These are phyloP conservation scores for Ateles fusciceps DNA, from an alignment of 2,797 vertebrate species.

Conservation along the genomic window DNA sequence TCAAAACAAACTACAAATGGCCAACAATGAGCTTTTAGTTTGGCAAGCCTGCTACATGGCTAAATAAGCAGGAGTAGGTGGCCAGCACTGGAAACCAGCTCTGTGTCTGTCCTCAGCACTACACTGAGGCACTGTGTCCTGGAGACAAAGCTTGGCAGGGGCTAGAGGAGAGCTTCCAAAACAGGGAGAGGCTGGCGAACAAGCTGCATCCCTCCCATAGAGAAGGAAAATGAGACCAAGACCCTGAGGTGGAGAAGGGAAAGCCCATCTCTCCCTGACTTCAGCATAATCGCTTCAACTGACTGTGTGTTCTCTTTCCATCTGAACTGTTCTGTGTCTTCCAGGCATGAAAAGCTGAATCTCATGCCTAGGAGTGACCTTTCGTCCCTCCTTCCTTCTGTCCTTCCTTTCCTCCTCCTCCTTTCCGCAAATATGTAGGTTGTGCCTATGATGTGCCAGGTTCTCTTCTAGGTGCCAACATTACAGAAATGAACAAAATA, in stretches of 20 bases:
- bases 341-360: background rate
- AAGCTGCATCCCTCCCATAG: background rate
- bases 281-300: background rate
- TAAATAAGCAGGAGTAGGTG: background rate
- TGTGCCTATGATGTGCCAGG: background rate
- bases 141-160: background rate
- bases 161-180: background rate
- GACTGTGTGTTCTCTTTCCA: background rate
- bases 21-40: background rate
- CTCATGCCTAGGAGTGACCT: background rate
- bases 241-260: background rate
- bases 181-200: background rate
- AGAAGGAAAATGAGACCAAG: background rate
- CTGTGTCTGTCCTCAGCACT: background rate
- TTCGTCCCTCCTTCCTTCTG: background rate
- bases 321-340: background rate
- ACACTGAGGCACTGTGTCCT: background rate
- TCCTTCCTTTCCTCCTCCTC: background rate
- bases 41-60: background rate
- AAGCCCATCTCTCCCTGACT: background rate
- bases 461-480: background rate
- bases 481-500: constrained; percentile 9
- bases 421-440: background rate
- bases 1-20: background rate
- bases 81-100: background rate